Percentiles rank a stretch among this genome's conserved stretches.
Conservation (phyloP, 2,113 vertebrate species). For the Antigone vipio region DNA sequence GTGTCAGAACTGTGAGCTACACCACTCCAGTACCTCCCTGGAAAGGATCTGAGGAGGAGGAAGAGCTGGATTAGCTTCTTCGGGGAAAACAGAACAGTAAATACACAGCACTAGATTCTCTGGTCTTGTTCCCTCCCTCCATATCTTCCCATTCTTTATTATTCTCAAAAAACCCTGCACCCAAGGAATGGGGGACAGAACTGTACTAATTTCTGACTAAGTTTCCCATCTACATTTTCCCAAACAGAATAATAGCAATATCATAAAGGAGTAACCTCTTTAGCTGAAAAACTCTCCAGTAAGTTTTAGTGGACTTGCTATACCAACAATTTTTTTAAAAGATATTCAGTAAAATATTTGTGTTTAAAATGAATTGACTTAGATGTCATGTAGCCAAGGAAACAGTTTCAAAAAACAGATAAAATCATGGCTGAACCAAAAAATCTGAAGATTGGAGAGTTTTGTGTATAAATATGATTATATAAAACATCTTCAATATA, state of each 20-base stretch:
- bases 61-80: background rate
- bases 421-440: background rate
- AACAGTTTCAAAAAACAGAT: background rate
- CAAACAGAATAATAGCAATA: background rate
- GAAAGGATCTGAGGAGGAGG: background rate
- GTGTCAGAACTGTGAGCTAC: background rate
- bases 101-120: background rate
- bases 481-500: background rate
- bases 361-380: background rate
- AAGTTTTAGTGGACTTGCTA: background rate
- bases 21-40: background rate
- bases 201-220: background rate
- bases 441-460: background rate
- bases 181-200: background rate
- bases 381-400: background rate
- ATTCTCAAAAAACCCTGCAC: rapidly evolving
- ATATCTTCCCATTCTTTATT: rapidly evolving
- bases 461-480: background rate
- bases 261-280: background rate
- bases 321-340: background rate
- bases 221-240: background rate
- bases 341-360: background rate
- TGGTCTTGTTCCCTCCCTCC: background rate
- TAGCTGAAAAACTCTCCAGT: background rate
- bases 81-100: background rate